These are phyloP conservation scores for Zele albiditarsus DNA, from an alignment of 2,888 invertebrate species.

Conservation along the genomic window DNA sequence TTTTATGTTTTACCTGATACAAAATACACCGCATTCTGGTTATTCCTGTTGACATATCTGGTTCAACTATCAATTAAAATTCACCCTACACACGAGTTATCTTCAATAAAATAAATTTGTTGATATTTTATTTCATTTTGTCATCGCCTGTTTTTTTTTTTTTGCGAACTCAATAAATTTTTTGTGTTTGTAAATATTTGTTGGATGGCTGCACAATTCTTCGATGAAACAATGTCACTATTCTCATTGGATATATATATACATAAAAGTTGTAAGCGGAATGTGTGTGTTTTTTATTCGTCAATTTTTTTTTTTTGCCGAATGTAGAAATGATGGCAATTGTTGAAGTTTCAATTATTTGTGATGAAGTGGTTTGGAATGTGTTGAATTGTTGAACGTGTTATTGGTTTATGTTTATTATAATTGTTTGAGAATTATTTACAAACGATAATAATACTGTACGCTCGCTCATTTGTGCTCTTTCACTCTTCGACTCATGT, in stretches of 20 bases:
- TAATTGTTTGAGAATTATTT: slow-evolving; percentile 1
- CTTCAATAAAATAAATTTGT: background rate
- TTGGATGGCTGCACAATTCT: too few species aligned
- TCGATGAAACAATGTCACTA: too few species aligned
- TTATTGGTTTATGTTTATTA: background rate
- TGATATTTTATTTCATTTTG: background rate
- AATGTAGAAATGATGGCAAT: background rate
- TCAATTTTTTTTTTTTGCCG: background rate
- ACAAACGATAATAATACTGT: background rate
- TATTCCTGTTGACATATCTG: background rate
- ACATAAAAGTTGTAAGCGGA: too few species aligned
- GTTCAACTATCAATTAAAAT: background rate
- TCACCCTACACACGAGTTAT: background rate
- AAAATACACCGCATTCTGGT: background rate
- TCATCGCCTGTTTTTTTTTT: background rate
- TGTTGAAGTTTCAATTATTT: background rate
- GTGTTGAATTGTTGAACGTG: background rate
- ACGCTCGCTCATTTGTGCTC: background rate
- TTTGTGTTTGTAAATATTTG: too few species aligned
- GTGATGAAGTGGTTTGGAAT: background rate
- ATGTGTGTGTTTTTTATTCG: too few species aligned
- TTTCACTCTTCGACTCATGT: background rate
- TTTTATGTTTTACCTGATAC: background rate
- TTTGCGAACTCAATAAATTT: background rate
- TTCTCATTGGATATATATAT: too few species aligned